Evolutionary conservation across 2,888 invertebrate genomes (phyloP), one percentile per base, ranked within the genome.

Genomic region (Noctua comes): DNA sequence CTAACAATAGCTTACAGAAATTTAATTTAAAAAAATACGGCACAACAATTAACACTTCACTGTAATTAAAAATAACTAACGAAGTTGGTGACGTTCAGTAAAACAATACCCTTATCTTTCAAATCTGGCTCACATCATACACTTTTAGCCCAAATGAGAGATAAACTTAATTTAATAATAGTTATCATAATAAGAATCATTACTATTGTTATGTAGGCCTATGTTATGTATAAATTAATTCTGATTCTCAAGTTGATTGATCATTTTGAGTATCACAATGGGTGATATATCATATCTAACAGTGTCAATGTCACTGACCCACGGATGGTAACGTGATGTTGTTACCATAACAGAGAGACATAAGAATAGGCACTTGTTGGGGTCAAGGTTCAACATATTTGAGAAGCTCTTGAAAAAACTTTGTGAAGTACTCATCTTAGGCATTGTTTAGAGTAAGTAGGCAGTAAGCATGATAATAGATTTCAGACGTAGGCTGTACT

Each of bases 241-340:
- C 73, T 64, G 21, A 66, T 76, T 85, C 80, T 82, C 71, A 85
- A 76, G 79, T 81, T 85, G 81, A 88, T 88, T 85, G 79, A 88
- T 90, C 79, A 83, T 82, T 83, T 84, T 73, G 21, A 65, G 77
- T 68, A 76, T 73, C 48, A 90, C 90, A 90, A 88, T 88, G 76
- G 82, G 74, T 79, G 68, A 85, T 88, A 74, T 77, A 84, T 87
- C 70, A 82, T 68, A 74, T 75, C 75, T 75, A 92, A 91, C 78
- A 89, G 90, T 91, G 92, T 92, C 92, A 92, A 92, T 92, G 92
- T 89, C 90, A 88, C 70, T 91, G 90, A 92, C 91, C 90, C 81
- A 76, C 74, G 76, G 77, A 73, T 82, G 76, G 74, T 85, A 79
- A 80, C 78, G 43, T 66, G 75, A 73, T 83, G 73, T 76, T 84